Base-by-base conservation (phyloP, 2,888 invertebrate genomes). In the Eupithecia inturbata region DNA sequence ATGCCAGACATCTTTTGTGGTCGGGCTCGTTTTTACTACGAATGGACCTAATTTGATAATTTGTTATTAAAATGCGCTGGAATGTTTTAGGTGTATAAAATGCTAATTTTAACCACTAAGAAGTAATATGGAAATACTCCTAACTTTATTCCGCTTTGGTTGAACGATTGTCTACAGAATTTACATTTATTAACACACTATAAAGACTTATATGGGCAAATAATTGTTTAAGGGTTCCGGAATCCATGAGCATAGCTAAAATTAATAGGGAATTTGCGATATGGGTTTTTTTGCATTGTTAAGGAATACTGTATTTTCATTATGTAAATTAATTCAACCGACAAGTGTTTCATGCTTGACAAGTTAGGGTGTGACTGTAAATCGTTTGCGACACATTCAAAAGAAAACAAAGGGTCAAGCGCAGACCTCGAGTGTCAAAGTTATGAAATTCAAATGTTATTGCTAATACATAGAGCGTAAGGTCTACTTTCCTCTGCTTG, bases 41-140 rank as follows among this genome's bases (percentile, higher is more conserved):
- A 88, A 89, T 89, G 87, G 87, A 89, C 86, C 89, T 94, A 93
- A 94, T 94, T 93, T 93, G 90, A 93, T 93, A 93, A 93, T 92
- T 93, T 91, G 91, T 89, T 91, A 91, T 91, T 89, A 89, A 87
- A 87, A 90, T 88, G 83, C 83, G 80, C 78, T 69, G 78, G 67
- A 68, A 74, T 76, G 74, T 39, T 71, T 75, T 74, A 78, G 78
- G 75, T 77, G 77, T 77, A 77, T 73, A 79, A 74, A 75, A 79
- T 79, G 77, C 73, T 80, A 78, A 79, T 79, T 81, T 81, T 81
- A 71, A 78, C 72, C 82, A 82, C 83, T 83, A 81, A 84, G 85
- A 83, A 85, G 80, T 79, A n/a, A 33, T 64, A 72, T 77, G 78
- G 80, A 83, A 63, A 71, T 71, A 49, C 41, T 63, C 14, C 33